phyloP scores from a whole-genome alignment of 2,113 vertebrate species.

The Sminthopsis crassicaudata region DNA sequence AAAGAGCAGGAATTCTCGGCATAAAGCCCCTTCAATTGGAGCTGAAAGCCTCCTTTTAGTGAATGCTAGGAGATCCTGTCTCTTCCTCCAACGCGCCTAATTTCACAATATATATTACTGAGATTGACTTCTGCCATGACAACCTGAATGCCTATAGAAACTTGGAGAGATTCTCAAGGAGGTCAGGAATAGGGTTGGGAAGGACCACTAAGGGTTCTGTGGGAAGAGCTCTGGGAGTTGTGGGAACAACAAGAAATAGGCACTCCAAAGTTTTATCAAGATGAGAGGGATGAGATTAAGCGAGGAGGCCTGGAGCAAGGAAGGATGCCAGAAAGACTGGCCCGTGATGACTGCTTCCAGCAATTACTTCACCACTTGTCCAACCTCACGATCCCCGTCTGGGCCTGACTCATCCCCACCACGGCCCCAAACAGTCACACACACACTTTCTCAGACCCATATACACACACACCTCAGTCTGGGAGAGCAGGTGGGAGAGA shows the following conservation, averaged over 20 bases:
- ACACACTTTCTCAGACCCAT: not conserved
- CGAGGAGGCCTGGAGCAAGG: not conserved
- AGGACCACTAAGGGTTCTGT: constrained; percentile 16
- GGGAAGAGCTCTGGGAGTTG: not conserved
- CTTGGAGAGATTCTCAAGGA: constrained; percentile 29
- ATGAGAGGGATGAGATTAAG: constrained; percentile 24
- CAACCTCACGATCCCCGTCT: not conserved
- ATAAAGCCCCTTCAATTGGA: not conserved
- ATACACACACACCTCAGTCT: not conserved
- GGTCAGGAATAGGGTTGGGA: constrained; percentile 8
- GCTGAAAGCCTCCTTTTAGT: not conserved
- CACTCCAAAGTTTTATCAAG: constrained; percentile 35
- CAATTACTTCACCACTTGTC: constrained; percentile 4
- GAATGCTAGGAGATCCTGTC: not conserved
- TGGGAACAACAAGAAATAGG: constrained; percentile 1
- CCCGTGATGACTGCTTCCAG: constrained; percentile 5
- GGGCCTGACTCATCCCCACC: not conserved
- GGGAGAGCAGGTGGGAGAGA: not conserved
- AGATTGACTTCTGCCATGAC: not conserved
- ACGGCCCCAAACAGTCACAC: not conserved
- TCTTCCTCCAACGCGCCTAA: not conserved
- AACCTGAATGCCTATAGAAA: not conserved
- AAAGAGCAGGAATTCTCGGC: constrained; percentile 8
- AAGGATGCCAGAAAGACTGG: constrained; percentile 30
- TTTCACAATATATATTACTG: not conserved